Percentiles rank a stretch among this genome's conserved stretches.
These are phyloP conservation scores for Hassar affinis DNA, from an alignment of 2,113 vertebrate species.

Conservation along the genomic window DNA sequence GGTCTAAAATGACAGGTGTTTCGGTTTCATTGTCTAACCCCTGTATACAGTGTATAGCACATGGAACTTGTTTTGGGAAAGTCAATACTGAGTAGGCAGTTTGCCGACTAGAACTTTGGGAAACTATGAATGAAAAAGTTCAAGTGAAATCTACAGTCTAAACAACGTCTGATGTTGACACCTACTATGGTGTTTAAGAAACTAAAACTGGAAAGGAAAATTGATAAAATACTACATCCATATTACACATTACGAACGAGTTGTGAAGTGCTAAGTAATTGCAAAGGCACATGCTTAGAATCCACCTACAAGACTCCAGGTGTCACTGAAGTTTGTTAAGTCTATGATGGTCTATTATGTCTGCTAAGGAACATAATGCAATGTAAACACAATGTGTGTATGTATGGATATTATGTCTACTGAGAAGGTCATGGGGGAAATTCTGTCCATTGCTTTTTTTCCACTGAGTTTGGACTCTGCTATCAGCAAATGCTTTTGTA, in stretches of 20 bases:
- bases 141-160: not conserved
- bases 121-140: not conserved
- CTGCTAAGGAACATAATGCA: not conserved
- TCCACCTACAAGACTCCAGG: not conserved
- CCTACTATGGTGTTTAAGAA: not conserved
- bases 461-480: not conserved
- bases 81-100: not conserved
- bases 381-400: constrained; percentile 2
- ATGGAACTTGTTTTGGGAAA: not conserved
- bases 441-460: not conserved
- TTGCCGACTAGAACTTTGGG: not conserved
- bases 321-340: not conserved
- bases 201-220: not conserved
- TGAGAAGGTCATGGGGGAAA: not conserved
- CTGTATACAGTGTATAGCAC: no score
- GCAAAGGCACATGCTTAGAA: not conserved
- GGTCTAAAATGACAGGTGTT: no score
- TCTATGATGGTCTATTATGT: not conserved
- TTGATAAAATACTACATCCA: not conserved
- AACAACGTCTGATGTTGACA: not conserved
- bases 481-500: constrained; percentile 36
- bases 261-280: no score
- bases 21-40: no score
- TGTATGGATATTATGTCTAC: constrained; percentile 6
- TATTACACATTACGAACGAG: not conserved